Base-by-base conservation (phyloP, 1,140 invertebrate genomes). In the Solenopsis invicta region DNA sequence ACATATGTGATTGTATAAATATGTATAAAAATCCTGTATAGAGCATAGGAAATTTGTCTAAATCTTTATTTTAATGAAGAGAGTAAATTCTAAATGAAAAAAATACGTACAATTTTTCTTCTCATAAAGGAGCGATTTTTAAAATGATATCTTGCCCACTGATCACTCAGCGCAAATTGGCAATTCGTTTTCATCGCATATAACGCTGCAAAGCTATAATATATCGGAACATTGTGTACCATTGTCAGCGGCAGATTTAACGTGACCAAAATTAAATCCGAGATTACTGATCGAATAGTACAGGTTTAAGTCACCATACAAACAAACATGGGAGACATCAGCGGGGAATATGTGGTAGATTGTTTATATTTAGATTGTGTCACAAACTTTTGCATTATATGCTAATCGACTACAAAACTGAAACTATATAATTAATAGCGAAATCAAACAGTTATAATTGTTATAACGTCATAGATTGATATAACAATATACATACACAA, bases 261-360 rank as follows among this genome's bases (percentile, higher is more conserved):
- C 87, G 75, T 88, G 66, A 89, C 90, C 88, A 87, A 93, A 93
- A 93, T 93, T 90, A 92, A 93, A 93, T 86, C 92, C 91, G 89
- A 91, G 92, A 92, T 92, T 92, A 92, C 76, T 86, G 91, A 90
- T 87, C 89, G 77, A 61, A 84, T 64, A 80, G 62, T 84, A 71
- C 76, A 50, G 87, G 84, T 89, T 91, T 90, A 92, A 92, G 91
- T 92, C 87, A 87, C 48, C 84, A 80, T 85, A 75, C 45, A 85
- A 90, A 87, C 80, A 87, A 87, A 34, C 85, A 48, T 59, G 69
- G 21, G 71, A 61, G 41, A 56, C 45, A 72, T 52, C 74, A 67
- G 62, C n/a, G 56, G 52, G 21, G 59, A 56, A 87, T 62, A 78
- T 66, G 61, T 12, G 72, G 85, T 75, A 37, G 13, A 61, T 48